These are phyloP conservation scores for Neocrepidodera transversa DNA, from an alignment of 2,888 invertebrate species.

Conservation along the genomic window DNA sequence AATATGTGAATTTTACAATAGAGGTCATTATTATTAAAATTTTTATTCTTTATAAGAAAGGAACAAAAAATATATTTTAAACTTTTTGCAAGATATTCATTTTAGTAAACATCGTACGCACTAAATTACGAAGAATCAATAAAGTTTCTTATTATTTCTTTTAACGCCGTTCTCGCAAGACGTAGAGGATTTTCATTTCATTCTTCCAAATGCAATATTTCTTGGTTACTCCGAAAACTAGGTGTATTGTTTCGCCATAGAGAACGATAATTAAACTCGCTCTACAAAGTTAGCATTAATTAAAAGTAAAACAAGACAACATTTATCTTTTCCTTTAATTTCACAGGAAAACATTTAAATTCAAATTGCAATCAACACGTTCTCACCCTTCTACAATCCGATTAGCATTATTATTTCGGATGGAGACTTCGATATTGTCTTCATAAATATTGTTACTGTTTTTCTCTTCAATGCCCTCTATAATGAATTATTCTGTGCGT, in stretches of 20 bases:
- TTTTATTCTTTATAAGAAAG: too few relatives aligned
- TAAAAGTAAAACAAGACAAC: conserved; percentile 25
- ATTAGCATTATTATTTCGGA: conserved; percentile 29
- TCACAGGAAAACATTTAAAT: conserved; percentile 31
- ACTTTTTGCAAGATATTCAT: too few relatives aligned
- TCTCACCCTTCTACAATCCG: conserved; percentile 21
- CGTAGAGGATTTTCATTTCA: too few relatives aligned
- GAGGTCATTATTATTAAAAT: too few relatives aligned
- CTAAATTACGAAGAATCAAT: too few relatives aligned
- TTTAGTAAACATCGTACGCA: too few relatives aligned
- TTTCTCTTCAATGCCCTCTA: background rate
- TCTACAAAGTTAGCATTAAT: conserved; percentile 20
- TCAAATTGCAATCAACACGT: conserved; percentile 31
- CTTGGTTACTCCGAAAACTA: background rate
- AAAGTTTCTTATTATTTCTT: too few relatives aligned
- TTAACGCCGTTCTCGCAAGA: too few relatives aligned
- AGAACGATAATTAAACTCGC: conserved; percentile 21
- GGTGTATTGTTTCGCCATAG: conserved; percentile 12
- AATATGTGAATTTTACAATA: too few relatives aligned
- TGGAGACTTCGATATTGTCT: conserved; percentile 26
- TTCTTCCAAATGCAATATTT: background rate
- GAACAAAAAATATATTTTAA: too few relatives aligned
- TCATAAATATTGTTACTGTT: conserved; percentile 26
- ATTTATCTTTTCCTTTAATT: conserved; percentile 35
- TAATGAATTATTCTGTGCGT: conserved; percentile 18